phyloP scores from a whole-genome alignment of 2,888 invertebrate species.

The Drosophila fulvimacula region DNA sequence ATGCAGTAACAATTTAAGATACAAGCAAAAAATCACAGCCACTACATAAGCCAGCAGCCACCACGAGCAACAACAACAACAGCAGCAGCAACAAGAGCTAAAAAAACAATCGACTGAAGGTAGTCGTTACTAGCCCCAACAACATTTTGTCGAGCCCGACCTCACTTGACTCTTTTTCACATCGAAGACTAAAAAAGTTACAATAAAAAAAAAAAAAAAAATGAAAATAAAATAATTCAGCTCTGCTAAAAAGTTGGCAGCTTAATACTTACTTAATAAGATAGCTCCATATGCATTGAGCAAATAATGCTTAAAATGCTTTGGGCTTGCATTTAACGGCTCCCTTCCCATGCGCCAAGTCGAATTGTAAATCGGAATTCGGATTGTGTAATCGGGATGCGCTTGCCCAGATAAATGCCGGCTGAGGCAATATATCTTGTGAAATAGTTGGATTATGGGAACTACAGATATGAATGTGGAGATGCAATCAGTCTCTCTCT shows the following conservation, averaged over 20 bases:
- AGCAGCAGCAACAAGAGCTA: background rate
- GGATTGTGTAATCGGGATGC: constrained; percentile 64
- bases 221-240: constrained; percentile 14
- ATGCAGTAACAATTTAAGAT: constrained; percentile 63
- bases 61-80: constrained; percentile 21
- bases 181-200: constrained; percentile 55
- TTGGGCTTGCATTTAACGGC: constrained; percentile 11
- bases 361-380: constrained; percentile 18
- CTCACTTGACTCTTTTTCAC: constrained; percentile 78
- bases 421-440: constrained; percentile 10
- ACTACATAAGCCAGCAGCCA: constrained; percentile 43
- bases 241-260: constrained; percentile 40
- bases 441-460: background rate
- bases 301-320: constrained; percentile 62
- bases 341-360: constrained; percentile 9
- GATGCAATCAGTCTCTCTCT: background rate
- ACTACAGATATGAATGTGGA: background rate
- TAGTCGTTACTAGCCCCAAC: constrained; percentile 70
- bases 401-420: constrained; percentile 17
- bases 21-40: constrained; percentile 64
- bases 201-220: constrained; percentile 1
- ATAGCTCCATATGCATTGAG: constrained; percentile 57
- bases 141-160: constrained; percentile 58
- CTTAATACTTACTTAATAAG: constrained; percentile 62
- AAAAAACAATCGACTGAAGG: constrained; percentile 53